Percentiles rank a stretch among this genome's conserved stretches.
Evolutionary conservation across 1,140 invertebrate genomes (phyloP).

Genomic region (Cydia fagiglandana): DNA sequence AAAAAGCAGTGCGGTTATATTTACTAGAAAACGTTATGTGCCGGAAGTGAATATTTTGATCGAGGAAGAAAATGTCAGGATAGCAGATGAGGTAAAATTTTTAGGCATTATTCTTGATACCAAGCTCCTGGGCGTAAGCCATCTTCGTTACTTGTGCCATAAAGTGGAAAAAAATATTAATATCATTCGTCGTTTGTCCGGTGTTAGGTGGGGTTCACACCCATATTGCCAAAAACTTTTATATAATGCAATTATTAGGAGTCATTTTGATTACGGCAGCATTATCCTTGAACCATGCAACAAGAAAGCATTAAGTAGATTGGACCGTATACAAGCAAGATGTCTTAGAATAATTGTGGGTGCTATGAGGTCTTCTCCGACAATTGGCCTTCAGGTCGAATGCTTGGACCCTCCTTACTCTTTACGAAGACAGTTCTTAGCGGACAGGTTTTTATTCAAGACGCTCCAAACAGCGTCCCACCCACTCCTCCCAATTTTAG

Average conservation of each 20-base stretch:
- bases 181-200: constrained; percentile 34
- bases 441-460: constrained; percentile 41
- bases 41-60: not conserved
- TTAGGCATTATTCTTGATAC: constrained; percentile 39
- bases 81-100: constrained; percentile 35
- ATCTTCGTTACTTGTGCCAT: constrained; percentile 32
- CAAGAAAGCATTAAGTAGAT: not conserved
- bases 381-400: constrained; percentile 44
- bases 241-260: constrained; percentile 39
- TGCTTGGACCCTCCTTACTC: constrained; percentile 40
- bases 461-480: constrained; percentile 32
- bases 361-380: constrained; percentile 40
- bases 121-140: constrained; percentile 32
- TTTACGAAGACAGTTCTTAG: constrained; percentile 39
- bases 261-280: constrained; percentile 34
- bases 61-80: not conserved
- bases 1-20: constrained; percentile 35
- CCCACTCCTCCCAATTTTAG: constrained; percentile 32
- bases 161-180: constrained; percentile 34
- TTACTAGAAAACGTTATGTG: not conserved
- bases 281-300: constrained; percentile 13
- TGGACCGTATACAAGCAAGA: constrained; percentile 38
- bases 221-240: constrained; percentile 36
- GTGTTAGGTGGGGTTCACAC: constrained; percentile 40
- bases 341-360: constrained; percentile 37